A percentile compares a stretch with the other conserved stretches of the same genome.
Conservation (phyloP, 2,113 vertebrate species). For the Thermophis baileyi region DNA sequence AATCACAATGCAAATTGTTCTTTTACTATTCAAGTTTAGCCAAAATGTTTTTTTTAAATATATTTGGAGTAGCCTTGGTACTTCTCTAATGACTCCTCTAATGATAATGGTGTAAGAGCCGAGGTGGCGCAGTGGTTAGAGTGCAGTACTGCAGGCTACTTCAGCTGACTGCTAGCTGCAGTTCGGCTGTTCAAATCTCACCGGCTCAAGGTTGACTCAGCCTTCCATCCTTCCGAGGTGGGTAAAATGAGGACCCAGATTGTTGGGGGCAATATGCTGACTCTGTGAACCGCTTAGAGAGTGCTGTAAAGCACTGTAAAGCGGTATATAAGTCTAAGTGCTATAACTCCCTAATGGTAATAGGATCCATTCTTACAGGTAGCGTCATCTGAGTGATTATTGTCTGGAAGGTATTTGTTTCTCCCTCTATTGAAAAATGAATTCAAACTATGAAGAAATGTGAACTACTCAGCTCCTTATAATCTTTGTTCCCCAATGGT, state of each 20-base stretch:
- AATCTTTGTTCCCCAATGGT: conserved; percentile 8
- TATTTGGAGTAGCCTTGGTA: conserved; percentile 43
- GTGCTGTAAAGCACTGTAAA: too few species aligned
- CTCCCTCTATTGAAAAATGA: conserved; percentile 16
- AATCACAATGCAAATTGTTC: conserved; percentile 42
- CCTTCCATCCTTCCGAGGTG: too few species aligned
- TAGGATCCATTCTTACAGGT: conserved; percentile 53
- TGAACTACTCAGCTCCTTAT: not conserved
- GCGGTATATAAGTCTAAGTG: too few species aligned
- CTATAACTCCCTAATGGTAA: conserved; percentile 52
- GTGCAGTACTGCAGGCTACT: too few species aligned
- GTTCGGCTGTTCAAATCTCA: too few species aligned
- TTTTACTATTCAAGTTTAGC: conserved; percentile 44
- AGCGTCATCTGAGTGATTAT: conserved; percentile 48
- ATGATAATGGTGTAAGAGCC: too few species aligned
- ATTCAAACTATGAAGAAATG: conserved; percentile 24
- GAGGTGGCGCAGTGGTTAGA: too few species aligned
- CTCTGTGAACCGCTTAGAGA: too few species aligned
- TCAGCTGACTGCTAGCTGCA: too few species aligned
- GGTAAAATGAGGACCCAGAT: too few species aligned
- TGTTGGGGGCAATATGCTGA: too few species aligned
- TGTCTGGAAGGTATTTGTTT: conserved; percentile 18
- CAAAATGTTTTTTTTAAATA: conserved; percentile 52
- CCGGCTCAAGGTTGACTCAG: too few species aligned
- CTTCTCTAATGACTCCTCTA: conserved; percentile 49